Evolutionary conservation across 2,888 invertebrate genomes (phyloP).

Genomic region (Pteria penguin): DNA sequence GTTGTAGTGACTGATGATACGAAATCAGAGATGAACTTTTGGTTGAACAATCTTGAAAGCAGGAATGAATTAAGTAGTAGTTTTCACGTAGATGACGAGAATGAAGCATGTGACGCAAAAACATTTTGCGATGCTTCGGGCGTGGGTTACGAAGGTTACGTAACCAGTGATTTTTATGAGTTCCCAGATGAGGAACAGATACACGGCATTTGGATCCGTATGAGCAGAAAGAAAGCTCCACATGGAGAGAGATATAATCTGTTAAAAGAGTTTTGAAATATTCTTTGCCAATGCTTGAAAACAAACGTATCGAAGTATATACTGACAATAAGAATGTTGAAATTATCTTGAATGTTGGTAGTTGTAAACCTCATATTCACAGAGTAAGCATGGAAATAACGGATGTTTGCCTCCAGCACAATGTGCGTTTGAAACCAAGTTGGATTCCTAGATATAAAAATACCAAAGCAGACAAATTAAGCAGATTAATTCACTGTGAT

Average conservation of each 20-base stretch:
- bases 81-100: constrained; percentile 36
- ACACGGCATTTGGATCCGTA: constrained; percentile 30
- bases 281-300: constrained; percentile 20
- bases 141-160: neutral
- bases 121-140: constrained; percentile 25
- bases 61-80: constrained; percentile 24
- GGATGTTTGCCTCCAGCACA: too few species aligned
- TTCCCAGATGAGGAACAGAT: constrained; percentile 24
- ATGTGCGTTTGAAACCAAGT: too few species aligned
- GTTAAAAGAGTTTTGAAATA: constrained; percentile 36
- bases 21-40: too few species aligned
- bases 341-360: constrained; percentile 34
- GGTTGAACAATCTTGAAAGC: too few species aligned
- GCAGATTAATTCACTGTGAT: too few species aligned
- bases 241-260: constrained; percentile 46
- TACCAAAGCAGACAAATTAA: too few species aligned
- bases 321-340: constrained; percentile 40
- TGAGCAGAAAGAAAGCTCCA: constrained; percentile 43
- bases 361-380: constrained; percentile 36
- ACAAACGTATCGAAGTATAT: constrained; percentile 19
- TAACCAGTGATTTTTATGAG: constrained; percentile 27
- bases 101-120: constrained; percentile 22
- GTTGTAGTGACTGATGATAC: too few species aligned
- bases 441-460: too few species aligned
- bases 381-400: constrained; percentile 31